Conservation (phyloP, 2,888 invertebrate genomes). For the Glaucopsyche alexis region DNA sequence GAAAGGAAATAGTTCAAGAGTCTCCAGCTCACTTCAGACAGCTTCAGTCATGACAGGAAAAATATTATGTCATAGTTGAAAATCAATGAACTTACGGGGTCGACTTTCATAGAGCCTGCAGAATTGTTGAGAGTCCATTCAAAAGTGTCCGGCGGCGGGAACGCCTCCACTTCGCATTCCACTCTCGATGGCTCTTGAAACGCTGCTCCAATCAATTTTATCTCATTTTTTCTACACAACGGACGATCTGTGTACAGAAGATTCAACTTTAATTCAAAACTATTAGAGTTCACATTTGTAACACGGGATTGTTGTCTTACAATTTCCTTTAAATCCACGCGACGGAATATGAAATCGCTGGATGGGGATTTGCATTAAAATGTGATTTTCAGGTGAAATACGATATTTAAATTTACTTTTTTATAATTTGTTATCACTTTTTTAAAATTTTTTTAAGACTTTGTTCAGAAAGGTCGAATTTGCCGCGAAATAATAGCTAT, state of each 20-base stretch:
- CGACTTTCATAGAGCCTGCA: constrained; percentile 88
- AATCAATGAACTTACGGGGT: constrained; percentile 57
- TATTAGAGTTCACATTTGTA: background rate
- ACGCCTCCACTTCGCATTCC: constrained; percentile 91
- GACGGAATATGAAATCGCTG: background rate
- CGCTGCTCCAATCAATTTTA: constrained; percentile 91
- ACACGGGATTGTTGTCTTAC: background rate
- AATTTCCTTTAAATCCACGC: background rate
- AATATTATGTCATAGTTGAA: constrained; percentile 27
- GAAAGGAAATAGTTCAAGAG: background rate
- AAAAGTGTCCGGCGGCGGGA: constrained; percentile 90
- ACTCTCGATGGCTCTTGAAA: constrained; percentile 89
- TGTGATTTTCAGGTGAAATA: constrained; percentile 3
- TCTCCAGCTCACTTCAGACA: background rate
- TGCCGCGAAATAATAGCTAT: no score
- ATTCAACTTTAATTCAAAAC: constrained; percentile 17
- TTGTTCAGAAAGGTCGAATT: no score
- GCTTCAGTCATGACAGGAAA: constrained; percentile 5
- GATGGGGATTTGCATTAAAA: constrained; percentile 12
- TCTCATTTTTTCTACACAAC: constrained; percentile 88
- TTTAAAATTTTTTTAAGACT: no score
- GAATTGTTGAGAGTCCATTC: constrained; percentile 96
- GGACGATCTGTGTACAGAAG: constrained; percentile 84
- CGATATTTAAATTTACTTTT: background rate
- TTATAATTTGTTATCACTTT: no score